Evolutionary conservation across 2,113 vertebrate genomes (phyloP).

Genomic region (Raja brachyura): DNA sequence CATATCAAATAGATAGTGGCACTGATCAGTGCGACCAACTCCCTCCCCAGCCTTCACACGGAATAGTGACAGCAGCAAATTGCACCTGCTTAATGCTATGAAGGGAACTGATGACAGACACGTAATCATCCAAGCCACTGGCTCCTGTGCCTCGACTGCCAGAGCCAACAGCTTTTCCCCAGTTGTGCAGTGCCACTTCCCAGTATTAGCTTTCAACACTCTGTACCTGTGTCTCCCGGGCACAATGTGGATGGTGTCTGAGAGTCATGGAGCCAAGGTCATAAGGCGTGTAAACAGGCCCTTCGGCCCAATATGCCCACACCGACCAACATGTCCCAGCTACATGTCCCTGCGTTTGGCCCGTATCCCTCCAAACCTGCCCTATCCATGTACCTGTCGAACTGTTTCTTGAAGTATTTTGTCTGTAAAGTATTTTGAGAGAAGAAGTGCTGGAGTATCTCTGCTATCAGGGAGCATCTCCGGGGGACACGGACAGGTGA

Average conservation of each 20-base stretch:
- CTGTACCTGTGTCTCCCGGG: neutral
- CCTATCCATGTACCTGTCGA: too few relatives aligned
- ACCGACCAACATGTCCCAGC: too few relatives aligned
- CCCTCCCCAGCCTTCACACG: neutral
- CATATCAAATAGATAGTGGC: neutral
- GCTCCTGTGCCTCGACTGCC: neutral
- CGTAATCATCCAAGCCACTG: neutral
- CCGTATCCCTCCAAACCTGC: too few relatives aligned
- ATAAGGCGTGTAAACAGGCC: too few relatives aligned
- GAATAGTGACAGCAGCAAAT: slow-evolving; percentile 10
- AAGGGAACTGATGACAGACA: neutral
- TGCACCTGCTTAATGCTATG: slow-evolving; percentile 15
- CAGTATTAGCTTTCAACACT: neutral
- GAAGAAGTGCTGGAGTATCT: too few relatives aligned
- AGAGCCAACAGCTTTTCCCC: neutral
- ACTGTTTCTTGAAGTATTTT: too few relatives aligned
- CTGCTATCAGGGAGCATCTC: too few relatives aligned
- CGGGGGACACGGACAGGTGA: too few relatives aligned
- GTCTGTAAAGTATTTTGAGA: neutral
- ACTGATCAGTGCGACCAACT: neutral
- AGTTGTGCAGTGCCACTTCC: neutral
- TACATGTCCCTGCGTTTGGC: too few relatives aligned
- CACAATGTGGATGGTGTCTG: neutral
- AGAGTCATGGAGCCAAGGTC: too few relatives aligned
- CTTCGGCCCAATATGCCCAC: too few relatives aligned